Evolutionary conservation across 1,140 invertebrate genomes (phyloP), one percentile per base, ranked within the genome.

Genomic region (Bombus ignitus): DNA sequence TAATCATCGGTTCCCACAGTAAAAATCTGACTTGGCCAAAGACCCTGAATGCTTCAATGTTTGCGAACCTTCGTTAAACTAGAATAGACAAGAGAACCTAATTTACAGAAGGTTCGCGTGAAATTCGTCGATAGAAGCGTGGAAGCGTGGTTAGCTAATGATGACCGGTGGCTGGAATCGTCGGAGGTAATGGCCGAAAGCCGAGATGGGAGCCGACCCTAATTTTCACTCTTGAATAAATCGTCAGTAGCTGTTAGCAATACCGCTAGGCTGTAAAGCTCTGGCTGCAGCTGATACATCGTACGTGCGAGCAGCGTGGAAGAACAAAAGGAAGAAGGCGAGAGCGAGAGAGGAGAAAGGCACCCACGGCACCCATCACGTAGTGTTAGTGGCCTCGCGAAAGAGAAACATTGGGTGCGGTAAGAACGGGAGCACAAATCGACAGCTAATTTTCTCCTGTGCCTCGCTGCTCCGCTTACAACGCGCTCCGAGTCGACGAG

Each of bases 161-260:
- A 80, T 53, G 68, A 39, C 66, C 76, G 25, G 80, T 82, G 81
- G 71, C 81, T 65, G 32, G 77, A 53, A 73, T 80, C 57, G 83
- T 79, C 59, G 66, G 75, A 37, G 83, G 68, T 85, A 85, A 85
- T 78, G 57, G 68, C 68, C 83, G 65, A 83, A 83, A 76, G 59
- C 74, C n/a, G 44, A 75, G 65, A 80, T 15, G 68, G 53, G 77
- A 44, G 68, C 68, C 68, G 76, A 72, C 83, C 83, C 83, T 85
- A 85, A 85, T 85, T 85, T 85, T 85, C 83, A 79, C 83, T 85
- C 76, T 85, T 85, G 83, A 85, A 85, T 85, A 85, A 85, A 85
- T 85, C 83, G 83, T 85, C 77, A 32, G 83, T 80, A 85, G 83
- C 76, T 85, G 83, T 85, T 85, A 80, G 76, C 83, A 35, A 68